These are phyloP conservation scores for Crotophaga sulcirostris DNA, from an alignment of 2,113 vertebrate genomes.

Conservation along the genomic window DNA sequence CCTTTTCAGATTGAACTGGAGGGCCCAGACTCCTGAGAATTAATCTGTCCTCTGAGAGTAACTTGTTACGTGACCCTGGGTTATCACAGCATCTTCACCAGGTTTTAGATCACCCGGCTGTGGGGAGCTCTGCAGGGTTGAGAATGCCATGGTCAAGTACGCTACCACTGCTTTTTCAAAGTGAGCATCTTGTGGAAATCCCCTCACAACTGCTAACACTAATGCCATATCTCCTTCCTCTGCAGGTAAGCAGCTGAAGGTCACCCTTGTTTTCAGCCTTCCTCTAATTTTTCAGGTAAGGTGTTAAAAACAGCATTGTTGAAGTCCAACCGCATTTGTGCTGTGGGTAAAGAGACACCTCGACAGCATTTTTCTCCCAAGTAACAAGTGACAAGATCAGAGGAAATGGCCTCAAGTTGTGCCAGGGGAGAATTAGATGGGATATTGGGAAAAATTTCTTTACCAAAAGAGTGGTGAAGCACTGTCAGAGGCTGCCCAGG, in stretches of 20 bases:
- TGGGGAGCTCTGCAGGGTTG: neutral
- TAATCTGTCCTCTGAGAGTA: neutral
- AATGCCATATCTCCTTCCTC: neutral
- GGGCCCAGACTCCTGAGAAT: neutral
- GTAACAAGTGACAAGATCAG: too few species aligned
- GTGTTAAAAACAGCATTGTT: neutral
- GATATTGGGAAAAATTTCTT: too few species aligned
- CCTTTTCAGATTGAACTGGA: neutral
- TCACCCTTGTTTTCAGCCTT: slow-evolving; percentile 30
- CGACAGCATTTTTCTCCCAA: neutral
- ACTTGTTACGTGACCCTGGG: neutral
- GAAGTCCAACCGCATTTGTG: neutral
- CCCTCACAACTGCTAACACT: neutral
- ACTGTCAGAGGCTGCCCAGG: too few species aligned
- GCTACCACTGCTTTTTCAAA: neutral
- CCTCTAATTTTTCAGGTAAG: slow-evolving; percentile 62
- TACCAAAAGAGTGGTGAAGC: too few species aligned
- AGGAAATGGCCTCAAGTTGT: too few species aligned
- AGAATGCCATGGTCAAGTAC: accelerated
- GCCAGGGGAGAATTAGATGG: too few species aligned
- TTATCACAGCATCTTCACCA: neutral
- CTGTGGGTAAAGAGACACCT: neutral
- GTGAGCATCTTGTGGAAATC: neutral
- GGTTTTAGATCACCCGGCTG: neutral
- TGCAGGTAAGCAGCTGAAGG: slow-evolving; percentile 33